Percentiles rank a stretch among this genome's conserved stretches.
Evolutionary conservation across 64 coral and sea anemone species (phyloP).

Genomic region (Orbicella faveolata): DNA sequence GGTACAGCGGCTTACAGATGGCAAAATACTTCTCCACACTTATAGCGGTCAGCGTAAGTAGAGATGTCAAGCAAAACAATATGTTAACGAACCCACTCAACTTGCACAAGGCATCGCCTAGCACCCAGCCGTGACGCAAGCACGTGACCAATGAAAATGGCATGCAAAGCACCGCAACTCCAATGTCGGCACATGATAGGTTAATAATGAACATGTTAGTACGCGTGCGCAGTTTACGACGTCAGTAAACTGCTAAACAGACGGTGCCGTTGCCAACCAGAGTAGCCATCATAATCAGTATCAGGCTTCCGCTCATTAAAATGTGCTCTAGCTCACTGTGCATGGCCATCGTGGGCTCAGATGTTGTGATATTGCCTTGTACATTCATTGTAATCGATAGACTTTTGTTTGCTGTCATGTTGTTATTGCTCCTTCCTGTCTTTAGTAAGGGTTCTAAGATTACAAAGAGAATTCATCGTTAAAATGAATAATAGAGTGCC

Average conservation of each 20-base stretch:
- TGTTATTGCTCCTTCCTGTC: background rate
- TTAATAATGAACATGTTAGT: conserved; percentile 81
- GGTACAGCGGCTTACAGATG: conserved; percentile 64
- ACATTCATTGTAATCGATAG: background rate
- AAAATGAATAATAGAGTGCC: too few relatives aligned
- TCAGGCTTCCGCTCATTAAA: conserved; percentile 49
- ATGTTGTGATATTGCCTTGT: background rate
- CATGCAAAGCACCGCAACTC: conserved; percentile 62
- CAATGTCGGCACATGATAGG: conserved; percentile 67
- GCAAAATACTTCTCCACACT: conserved; percentile 73
- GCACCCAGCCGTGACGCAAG: conserved; percentile 60
- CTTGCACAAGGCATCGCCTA: conserved; percentile 64
- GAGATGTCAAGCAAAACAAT: conserved; percentile 68
- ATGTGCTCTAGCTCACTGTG: conserved; percentile 56
- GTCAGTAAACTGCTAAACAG: conserved; percentile 59
- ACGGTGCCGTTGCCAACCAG: conserved; percentile 70
- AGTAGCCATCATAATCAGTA: conserved; percentile 58
- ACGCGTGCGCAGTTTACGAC: conserved; percentile 67
- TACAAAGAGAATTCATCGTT: background rate
- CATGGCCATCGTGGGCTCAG: conserved; percentile 3
- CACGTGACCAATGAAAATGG: conserved; percentile 75
- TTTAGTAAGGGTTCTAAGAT: background rate
- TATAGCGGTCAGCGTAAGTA: conserved; percentile 70
- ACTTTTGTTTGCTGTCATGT: background rate
- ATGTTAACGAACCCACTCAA: conserved; percentile 83